Percentiles rank a stretch among this genome's conserved stretches.
Conservation (phyloP, 1,140 invertebrate species). For the Aleiodes sp. region DNA sequence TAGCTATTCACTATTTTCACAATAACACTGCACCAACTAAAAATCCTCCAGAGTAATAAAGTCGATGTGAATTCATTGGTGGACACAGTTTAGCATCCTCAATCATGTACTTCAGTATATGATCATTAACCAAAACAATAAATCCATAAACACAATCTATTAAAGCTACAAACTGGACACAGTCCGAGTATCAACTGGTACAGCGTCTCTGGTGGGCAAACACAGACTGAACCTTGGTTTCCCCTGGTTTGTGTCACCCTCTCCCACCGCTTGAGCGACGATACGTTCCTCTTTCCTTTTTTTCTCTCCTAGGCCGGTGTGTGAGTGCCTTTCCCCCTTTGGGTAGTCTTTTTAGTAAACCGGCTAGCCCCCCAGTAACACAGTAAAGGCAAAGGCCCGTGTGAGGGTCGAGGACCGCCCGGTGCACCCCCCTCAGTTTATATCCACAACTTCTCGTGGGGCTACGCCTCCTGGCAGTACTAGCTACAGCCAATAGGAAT, state of each 20-base stretch:
- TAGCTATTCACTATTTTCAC: not conserved
- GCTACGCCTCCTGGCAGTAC: slow-evolving; percentile 61
- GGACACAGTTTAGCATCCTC: not conserved
- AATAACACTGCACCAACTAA: not conserved
- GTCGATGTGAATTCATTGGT: not conserved
- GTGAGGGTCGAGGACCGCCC: slow-evolving; percentile 44
- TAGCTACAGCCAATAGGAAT: slow-evolving; percentile 55
- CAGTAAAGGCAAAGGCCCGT: slow-evolving; percentile 4
- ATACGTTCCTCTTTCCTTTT: too few relatives aligned
- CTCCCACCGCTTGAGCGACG: slow-evolving; percentile 38
- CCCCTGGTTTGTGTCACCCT: slow-evolving; percentile 55
- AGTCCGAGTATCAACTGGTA: slow-evolving; percentile 27
- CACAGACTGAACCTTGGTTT: slow-evolving; percentile 60
- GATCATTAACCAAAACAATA: not conserved
- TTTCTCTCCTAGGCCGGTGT: slow-evolving; percentile 52
- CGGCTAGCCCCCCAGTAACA: slow-evolving; percentile 3
- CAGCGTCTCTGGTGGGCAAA: slow-evolving; percentile 63
- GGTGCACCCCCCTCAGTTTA: slow-evolving; percentile 33
- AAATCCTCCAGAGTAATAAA: not conserved
- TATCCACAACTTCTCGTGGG: slow-evolving; percentile 22
- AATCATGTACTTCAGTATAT: not conserved
- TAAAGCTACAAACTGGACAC: not conserved
- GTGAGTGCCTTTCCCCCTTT: slow-evolving; percentile 36
- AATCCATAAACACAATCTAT: not conserved
- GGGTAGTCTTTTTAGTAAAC: slow-evolving; percentile 28